Percentiles rank a stretch among this genome's conserved stretches.
These are phyloP conservation scores for Harmothoe impar DNA, from an alignment of 2,888 invertebrate species.

Conservation along the genomic window DNA sequence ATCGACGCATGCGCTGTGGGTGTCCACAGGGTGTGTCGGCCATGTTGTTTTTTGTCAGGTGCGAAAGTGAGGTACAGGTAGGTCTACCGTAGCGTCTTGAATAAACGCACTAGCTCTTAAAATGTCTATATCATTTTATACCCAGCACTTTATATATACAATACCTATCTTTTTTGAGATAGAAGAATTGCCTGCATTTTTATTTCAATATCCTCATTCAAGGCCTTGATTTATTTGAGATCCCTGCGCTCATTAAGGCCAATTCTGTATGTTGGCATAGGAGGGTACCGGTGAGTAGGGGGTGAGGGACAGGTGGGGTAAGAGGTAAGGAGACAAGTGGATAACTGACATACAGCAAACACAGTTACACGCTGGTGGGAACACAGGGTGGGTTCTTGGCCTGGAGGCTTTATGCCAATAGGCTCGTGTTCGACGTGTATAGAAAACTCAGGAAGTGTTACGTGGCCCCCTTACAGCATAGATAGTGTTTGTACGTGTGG, in stretches of 20 bases:
- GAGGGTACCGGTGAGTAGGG: too few relatives aligned
- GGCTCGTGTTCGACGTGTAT: background rate
- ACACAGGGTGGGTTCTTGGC: background rate
- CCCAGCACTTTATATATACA: too few relatives aligned
- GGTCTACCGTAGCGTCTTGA: too few relatives aligned
- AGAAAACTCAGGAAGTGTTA: conserved; percentile 11
- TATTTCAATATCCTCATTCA: too few relatives aligned
- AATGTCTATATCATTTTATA: too few relatives aligned
- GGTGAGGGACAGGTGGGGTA: background rate
- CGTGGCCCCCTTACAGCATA: background rate
- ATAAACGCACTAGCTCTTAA: too few relatives aligned
- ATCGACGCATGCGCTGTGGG: background rate
- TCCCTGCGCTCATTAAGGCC: too few relatives aligned
- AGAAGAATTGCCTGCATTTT: too few relatives aligned
- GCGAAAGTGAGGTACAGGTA: background rate
- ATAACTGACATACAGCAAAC: conserved; percentile 13
- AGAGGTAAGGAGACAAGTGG: background rate
- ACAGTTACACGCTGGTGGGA: background rate
- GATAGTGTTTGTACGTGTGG: background rate
- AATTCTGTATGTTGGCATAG: too few relatives aligned
- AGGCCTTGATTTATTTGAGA: too few relatives aligned
- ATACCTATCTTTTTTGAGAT: too few relatives aligned
- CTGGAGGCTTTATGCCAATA: conserved; percentile 14
- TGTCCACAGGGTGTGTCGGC: background rate
- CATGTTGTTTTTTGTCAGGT: conserved; percentile 31